phyloP scores from a whole-genome alignment of 1,140 invertebrate genomes.

The Ceratina calcarata region DNA sequence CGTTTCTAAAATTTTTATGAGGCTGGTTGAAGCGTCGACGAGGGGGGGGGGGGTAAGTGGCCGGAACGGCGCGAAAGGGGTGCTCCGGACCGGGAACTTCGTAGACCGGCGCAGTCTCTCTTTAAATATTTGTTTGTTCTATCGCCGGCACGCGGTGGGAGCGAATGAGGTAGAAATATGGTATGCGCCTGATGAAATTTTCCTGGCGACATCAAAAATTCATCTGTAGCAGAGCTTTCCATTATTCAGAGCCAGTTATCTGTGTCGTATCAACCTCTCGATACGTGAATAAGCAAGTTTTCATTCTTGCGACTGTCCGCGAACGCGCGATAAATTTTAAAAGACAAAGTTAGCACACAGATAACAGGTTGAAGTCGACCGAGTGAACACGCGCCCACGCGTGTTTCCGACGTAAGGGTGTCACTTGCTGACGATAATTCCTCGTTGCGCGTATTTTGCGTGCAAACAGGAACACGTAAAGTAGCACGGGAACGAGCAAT shows the following conservation, averaged over 20 bases:
- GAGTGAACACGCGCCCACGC: background rate
- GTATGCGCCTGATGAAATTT: too few species aligned
- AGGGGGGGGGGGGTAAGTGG: conserved; percentile 1
- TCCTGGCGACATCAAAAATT: too few species aligned
- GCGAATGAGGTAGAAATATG: background rate
- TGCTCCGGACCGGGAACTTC: background rate
- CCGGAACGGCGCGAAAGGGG: background rate
- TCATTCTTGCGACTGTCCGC: too few species aligned
- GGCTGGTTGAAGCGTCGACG: background rate
- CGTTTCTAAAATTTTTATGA: conserved; percentile 49
- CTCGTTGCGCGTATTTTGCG: conserved; percentile 20
- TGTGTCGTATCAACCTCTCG: too few species aligned
- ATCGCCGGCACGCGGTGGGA: background rate
- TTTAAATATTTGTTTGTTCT: conserved; percentile 39
- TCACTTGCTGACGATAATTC: conserved; percentile 27
- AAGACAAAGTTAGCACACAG: background rate
- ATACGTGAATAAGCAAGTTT: too few species aligned
- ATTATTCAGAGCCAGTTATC: too few species aligned
- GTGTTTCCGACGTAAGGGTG: conserved; percentile 15
- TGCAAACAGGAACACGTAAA: conserved; percentile 36
- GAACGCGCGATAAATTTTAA: too few species aligned
- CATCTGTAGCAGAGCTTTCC: too few species aligned
- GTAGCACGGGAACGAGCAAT: background rate
- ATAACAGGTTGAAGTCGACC: background rate
- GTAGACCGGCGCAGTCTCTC: background rate